Base-by-base conservation (phyloP, 2,888 invertebrate species). In the Blomia tropicalis region DNA sequence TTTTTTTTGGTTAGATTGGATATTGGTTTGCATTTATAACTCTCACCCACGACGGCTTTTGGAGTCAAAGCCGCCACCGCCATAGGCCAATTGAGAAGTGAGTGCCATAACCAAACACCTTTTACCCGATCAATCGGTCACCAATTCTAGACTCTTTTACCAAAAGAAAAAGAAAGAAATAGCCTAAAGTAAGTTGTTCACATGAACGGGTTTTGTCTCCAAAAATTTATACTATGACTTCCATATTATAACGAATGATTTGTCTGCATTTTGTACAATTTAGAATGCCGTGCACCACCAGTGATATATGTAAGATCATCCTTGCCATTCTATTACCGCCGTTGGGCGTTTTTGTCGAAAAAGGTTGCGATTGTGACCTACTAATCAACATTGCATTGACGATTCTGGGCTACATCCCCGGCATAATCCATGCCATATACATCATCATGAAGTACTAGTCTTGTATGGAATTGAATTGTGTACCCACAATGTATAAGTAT, bases 271-370 rank as follows among this genome's bases (percentile, higher is more conserved):
- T 41, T 41, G n/a, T n/a, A n/a, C n/a, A n/a, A n/a, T n/a, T n/a
- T n/a, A n/a, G n/a, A n/a, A n/a, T n/a, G n/a, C n/a, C n/a, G n/a
- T n/a, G n/a, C n/a, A n/a, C n/a, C n/a, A n/a, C n/a, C 7, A 7
- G 22, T 47, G 51, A 47, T 19, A 47, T 47, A 11, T 47, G 51
- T n/a, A 47, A 47, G 51, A 47, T 47, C 27, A 47, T 47, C 27
- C 22, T 47, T 7, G 51, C 51, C 7, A 47, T 47, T n/a, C 7
- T 47, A 7, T 47, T 47, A n/a, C 51, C 51, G 11, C 51, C 51
- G 14, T n/a, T 47, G 51, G 51, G 51, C 51, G 51, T 47, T 14
- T 47, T 47, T 19, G 51, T n/a, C 51, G 51, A 47, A n/a, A 47
- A 47, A n/a, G 51, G 41, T 41, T 41, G 41, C 41, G 41, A n/a